These are phyloP conservation scores for Phaonia tiefii DNA, from an alignment of 2,888 invertebrate species.

Conservation along the genomic window DNA sequence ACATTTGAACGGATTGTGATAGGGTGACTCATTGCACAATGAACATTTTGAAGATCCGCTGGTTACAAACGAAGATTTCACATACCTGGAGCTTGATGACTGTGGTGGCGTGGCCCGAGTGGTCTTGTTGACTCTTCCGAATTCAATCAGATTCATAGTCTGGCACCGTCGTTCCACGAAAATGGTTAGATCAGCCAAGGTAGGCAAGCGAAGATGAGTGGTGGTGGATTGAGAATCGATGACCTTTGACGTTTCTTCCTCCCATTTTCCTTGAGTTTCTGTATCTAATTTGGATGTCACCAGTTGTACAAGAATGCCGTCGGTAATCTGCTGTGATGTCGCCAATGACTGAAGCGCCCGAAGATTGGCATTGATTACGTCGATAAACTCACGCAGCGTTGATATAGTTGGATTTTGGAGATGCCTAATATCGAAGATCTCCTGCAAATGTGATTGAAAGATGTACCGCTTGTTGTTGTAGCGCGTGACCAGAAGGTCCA, in stretches of 20 bases:
- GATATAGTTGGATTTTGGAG: not conserved
- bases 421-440: not conserved
- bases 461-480: not conserved
- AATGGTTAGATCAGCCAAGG: not conserved
- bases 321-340: conserved; percentile 21
- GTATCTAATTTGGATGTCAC: conserved; percentile 44
- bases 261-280: conserved; percentile 43
- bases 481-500: conserved; percentile 33
- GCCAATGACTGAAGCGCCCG: conserved; percentile 33
- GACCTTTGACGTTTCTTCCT: conserved; percentile 19
- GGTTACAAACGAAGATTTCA: not conserved
- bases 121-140: not conserved
- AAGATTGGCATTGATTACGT: conserved; percentile 24
- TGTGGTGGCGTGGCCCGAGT: not conserved
- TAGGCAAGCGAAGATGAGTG: not conserved
- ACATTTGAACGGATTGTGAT: not conserved
- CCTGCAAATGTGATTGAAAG: no score
- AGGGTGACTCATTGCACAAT: not conserved
- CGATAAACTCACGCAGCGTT: not conserved
- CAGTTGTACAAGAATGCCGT: conserved; percentile 27
- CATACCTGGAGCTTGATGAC: not conserved
- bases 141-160: not conserved
- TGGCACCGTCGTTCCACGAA: not conserved
- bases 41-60: not conserved
- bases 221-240: not conserved